These are phyloP conservation scores for Zoanthus gigantus DNA, from an alignment of 92 coral and sea anemone genomes.

Conservation along the genomic window DNA sequence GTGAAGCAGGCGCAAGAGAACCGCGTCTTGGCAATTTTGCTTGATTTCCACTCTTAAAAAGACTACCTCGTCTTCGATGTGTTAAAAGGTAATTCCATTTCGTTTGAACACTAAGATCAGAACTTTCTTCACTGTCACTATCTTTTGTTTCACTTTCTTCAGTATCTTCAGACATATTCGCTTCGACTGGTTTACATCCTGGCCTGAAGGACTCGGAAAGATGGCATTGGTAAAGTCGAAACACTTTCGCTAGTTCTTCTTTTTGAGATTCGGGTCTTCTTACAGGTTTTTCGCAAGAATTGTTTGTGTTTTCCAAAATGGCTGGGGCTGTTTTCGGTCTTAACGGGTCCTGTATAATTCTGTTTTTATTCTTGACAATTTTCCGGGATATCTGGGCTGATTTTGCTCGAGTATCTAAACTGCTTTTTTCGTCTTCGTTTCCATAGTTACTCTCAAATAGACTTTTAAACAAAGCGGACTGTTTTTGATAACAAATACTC, in stretches of 20 bases:
- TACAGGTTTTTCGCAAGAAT: not conserved
- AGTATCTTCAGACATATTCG: not conserved
- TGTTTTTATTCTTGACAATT: not conserved
- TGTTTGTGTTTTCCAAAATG: not conserved
- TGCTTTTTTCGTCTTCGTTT: not conserved
- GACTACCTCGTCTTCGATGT: constrained; percentile 36
- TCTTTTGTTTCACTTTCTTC: not conserved
- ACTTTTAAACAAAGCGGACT: constrained; percentile 21
- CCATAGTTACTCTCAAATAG: constrained; percentile 10
- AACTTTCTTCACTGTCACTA: not conserved
- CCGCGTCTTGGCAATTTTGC: constrained; percentile 30
- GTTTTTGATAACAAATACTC: constrained; percentile 22
- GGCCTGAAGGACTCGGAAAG: constrained; percentile 75
- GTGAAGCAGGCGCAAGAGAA: constrained; percentile 27
- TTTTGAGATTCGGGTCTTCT: constrained; percentile 47
- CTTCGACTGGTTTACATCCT: constrained; percentile 35
- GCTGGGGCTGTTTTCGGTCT: constrained; percentile 32
- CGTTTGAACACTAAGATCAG: not conserved
- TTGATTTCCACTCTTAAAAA: constrained; percentile 7
- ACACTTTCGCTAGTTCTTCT: constrained; percentile 66
- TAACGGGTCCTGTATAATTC: constrained; percentile 4
- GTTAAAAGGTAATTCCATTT: not conserved
- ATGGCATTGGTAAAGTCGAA: constrained; percentile 74
- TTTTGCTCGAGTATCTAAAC: not conserved
- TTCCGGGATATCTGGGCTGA: not conserved